These are phyloP conservation scores for Aplodontia rufa DNA, from an alignment of 2,113 vertebrate species.

Conservation along the genomic window DNA sequence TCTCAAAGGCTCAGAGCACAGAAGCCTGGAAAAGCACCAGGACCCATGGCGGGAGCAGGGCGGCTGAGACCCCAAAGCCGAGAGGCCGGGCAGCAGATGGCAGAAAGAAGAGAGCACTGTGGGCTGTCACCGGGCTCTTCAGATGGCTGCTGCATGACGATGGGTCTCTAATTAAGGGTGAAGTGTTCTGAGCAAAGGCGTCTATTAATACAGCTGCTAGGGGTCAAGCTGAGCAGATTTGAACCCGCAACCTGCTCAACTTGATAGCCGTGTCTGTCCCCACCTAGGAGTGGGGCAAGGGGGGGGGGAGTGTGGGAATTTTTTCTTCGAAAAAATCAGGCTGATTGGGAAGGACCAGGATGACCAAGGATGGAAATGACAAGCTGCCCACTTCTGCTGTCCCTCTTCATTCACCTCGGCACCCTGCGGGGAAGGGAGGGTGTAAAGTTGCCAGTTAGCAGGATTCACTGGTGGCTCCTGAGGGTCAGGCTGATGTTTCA, in stretches of 20 bases:
- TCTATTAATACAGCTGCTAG: background rate
- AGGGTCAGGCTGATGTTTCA: background rate
- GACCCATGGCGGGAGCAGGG: background rate
- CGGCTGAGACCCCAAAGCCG: background rate
- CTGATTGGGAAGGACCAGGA: background rate
- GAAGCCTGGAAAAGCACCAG: constrained; percentile 21
- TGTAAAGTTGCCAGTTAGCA: background rate
- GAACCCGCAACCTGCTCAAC: background rate
- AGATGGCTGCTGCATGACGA: background rate
- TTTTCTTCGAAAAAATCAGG: background rate
- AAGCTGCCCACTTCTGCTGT: accelerated
- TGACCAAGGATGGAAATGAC: accelerated
- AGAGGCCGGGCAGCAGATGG: background rate
- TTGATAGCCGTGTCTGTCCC: background rate
- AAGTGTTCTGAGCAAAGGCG: background rate
- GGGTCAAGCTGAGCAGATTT: background rate
- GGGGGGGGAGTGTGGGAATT: background rate
- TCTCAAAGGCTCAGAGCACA: background rate
- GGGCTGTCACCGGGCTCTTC: background rate
- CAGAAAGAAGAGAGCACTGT: background rate
- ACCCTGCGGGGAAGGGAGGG: accelerated
- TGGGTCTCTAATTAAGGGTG: background rate
- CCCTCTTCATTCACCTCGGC: background rate
- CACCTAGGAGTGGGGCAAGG: background rate
- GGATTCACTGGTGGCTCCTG: background rate